A percentile compares a stretch with the other conserved stretches of the same genome.
phyloP scores from a whole-genome alignment of 2,888 invertebrate genomes.

The Agrotis ipsilon region DNA sequence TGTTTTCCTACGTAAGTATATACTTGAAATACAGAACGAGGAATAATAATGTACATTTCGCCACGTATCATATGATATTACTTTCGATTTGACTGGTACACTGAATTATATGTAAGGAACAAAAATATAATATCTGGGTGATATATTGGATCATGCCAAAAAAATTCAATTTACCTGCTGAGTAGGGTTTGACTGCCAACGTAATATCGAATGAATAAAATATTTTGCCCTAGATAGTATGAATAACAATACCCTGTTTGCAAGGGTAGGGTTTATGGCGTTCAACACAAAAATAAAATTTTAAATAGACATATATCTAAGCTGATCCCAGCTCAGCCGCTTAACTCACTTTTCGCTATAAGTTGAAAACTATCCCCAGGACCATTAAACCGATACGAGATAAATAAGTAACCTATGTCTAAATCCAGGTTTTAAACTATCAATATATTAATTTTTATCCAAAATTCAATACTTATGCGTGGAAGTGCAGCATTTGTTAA shows the following conservation, averaged over 20 bases:
- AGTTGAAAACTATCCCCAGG: too few relatives aligned
- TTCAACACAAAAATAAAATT: too few relatives aligned
- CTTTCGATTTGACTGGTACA: slow-evolving; percentile 10
- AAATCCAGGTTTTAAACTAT: too few relatives aligned
- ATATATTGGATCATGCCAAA: slow-evolving; percentile 34
- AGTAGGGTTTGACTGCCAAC: slow-evolving; percentile 28
- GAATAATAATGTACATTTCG: slow-evolving; percentile 2
- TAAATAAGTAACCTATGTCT: too few relatives aligned
- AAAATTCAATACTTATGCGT: too few relatives aligned
- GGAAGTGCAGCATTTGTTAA: too few relatives aligned
- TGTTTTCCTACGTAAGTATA: not conserved
- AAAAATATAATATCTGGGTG: slow-evolving; percentile 29
- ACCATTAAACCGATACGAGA: too few relatives aligned
- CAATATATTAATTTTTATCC: too few relatives aligned
- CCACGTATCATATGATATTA: slow-evolving; percentile 8
- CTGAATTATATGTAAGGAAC: slow-evolving; percentile 14
- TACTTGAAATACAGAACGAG: not conserved
- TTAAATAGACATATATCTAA: too few relatives aligned
- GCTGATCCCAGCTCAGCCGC: too few relatives aligned
- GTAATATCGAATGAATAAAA: slow-evolving; percentile 23
- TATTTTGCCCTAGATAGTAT: slow-evolving; percentile 21
- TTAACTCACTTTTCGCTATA: too few relatives aligned
- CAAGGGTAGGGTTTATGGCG: not conserved
- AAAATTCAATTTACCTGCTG: slow-evolving; percentile 32
- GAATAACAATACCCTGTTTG: slow-evolving; percentile 21